Evolutionary conservation across 2,113 vertebrate genomes (phyloP).

Genomic region (Murina feae): DNA sequence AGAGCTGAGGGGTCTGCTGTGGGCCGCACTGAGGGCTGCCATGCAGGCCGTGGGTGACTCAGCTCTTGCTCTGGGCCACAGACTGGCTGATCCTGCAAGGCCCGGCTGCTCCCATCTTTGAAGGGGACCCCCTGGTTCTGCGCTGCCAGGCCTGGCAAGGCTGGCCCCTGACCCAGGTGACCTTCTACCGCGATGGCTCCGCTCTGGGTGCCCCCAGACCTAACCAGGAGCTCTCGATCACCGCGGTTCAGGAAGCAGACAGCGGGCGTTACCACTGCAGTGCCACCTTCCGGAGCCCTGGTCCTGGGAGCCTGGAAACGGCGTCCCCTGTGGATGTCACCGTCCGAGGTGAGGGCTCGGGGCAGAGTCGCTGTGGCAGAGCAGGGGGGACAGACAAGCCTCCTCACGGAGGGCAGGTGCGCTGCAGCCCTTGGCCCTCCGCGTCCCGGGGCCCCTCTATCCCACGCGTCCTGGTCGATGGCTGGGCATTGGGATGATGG

Average conservation of each 20-base stretch:
- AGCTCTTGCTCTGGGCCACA: slow-evolving; percentile 30
- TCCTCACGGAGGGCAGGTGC: neutral
- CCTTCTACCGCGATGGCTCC: slow-evolving; percentile 59
- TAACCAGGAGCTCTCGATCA: slow-evolving; percentile 33
- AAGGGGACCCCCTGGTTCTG: slow-evolving; percentile 65
- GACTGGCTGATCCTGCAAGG: slow-evolving; percentile 72
- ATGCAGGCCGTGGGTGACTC: neutral
- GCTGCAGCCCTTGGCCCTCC: too few relatives aligned
- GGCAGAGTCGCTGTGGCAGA: neutral
- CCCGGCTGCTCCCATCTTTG: slow-evolving; percentile 50
- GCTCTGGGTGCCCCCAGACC: slow-evolving; percentile 47
- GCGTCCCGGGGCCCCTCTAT: too few relatives aligned
- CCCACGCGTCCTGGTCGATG: too few relatives aligned
- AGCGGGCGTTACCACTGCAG: slow-evolving; percentile 64
- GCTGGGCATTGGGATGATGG: neutral
- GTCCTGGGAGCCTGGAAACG: slow-evolving; percentile 31
- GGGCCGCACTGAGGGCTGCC: neutral
- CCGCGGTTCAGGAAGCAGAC: neutral
- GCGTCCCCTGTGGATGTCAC: slow-evolving; percentile 33
- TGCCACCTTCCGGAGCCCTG: slow-evolving; percentile 38
- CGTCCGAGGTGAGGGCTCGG: slow-evolving; percentile 51
- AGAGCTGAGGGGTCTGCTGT: neutral
- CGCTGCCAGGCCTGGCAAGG: slow-evolving; percentile 67
- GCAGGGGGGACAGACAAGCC: neutral
- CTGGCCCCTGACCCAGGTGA: slow-evolving; percentile 66